Evolutionary conservation across 2,888 invertebrate genomes (phyloP), one percentile per base, ranked within the genome.

Genomic region (Tenthredo amoena): DNA sequence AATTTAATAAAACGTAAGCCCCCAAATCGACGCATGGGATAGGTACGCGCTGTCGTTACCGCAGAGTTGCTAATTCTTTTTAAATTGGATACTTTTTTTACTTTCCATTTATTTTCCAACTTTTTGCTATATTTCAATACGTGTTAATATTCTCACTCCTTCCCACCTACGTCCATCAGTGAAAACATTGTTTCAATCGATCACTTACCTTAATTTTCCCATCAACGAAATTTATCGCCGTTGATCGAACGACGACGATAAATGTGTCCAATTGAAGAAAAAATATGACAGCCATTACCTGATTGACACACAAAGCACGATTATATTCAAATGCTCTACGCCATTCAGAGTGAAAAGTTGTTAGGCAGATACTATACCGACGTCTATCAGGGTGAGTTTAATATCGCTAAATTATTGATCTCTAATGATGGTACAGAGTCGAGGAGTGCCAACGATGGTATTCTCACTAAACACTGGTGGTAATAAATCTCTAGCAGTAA

Each of bases 401-500:
- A 81, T 62, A 65, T 37, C 81, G 21, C 7, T 43, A 90, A 92
- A 90, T 91, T 90, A 92, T 91, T 88, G 91, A 92, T 90, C 87
- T 89, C 89, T 91, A 91, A 92, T 90, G 89, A 90, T 89, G 87
- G 84, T 71, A 62, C 40, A 62, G n/a, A 50, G 68, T 71, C 68
- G 84, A 86, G 88, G 87, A 87, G 86, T 65, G 87, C 81, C 87
- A 84, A 65, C 85, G 31, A 83, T 76, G 87, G 90, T 65, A 85
- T 89, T 89, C 88, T 86, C 77, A 86, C 84, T 86, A 85, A 88
- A 87, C 88, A 88, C 87, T 89, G 88, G 84, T 85, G 86, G 88
- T 89, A 87, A 92, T 92, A 92, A 92, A 92, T 92, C 91, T 91
- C 71, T 43, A 71, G 86, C 43, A 86, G 86, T 86, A 89, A 86